Evolutionary conservation across 2,797 vertebrate genomes (phyloP).

Genomic region (Margarornis squamiger): DNA sequence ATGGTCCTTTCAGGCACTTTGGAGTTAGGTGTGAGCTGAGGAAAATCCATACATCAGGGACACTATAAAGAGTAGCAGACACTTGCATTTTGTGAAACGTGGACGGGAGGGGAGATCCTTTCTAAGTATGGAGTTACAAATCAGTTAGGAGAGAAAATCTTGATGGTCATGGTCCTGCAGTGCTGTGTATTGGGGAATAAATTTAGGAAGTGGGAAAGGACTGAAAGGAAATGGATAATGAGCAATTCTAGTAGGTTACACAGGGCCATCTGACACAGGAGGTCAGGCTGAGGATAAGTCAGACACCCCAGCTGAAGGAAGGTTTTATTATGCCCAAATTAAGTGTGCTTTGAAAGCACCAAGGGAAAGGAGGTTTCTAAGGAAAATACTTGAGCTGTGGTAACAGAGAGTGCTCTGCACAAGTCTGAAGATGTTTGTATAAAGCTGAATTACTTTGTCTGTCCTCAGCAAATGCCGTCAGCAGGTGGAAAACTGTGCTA

Average conservation of each 20-base stretch:
- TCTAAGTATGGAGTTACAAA: neutral
- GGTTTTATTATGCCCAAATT: neutral
- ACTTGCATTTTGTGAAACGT: neutral
- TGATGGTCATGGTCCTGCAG: neutral
- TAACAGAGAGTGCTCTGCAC: neutral
- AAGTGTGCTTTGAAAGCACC: neutral
- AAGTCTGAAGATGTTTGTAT: neutral
- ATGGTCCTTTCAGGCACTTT: neutral
- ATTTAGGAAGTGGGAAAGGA: neutral
- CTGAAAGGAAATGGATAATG: neutral
- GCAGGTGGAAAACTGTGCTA: neutral
- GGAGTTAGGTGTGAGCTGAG: neutral
- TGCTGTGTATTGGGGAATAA: neutral
- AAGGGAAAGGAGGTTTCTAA: neutral
- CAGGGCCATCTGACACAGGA: neutral
- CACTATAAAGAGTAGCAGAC: neutral
- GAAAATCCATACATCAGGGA: neutral
- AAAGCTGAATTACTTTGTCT: neutral
- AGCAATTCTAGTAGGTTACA: neutral
- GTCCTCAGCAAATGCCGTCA: fast-evolving
- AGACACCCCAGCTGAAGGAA: neutral
- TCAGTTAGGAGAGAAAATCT: neutral
- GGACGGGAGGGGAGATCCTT: neutral
- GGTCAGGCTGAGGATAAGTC: neutral
- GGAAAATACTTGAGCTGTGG: neutral